A percentile compares a stretch with the other conserved stretches of the same genome.
Conservation (phyloP, 2,888 invertebrate species). For the Drosophila barbarae region DNA sequence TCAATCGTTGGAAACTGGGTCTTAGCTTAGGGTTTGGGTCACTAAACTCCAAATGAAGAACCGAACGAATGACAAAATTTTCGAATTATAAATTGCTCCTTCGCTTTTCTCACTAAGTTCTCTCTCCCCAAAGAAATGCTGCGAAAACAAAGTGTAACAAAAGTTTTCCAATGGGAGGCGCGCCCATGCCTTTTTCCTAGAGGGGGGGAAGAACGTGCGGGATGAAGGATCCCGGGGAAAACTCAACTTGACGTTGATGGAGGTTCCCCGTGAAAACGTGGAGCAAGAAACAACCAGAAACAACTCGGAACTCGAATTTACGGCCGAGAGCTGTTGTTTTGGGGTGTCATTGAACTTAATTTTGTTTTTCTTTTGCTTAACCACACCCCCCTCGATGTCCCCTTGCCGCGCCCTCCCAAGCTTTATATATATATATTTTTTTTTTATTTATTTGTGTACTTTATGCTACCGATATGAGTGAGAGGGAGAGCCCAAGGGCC, state of each 20-base stretch:
- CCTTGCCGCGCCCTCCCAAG: slow-evolving; percentile 8
- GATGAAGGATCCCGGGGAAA: slow-evolving; percentile 14
- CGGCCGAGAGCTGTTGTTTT: slow-evolving; percentile 48
- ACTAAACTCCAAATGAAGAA: slow-evolving; percentile 42
- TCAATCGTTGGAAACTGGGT: slow-evolving; percentile 17
- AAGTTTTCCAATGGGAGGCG: slow-evolving; percentile 66
- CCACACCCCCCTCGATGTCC: slow-evolving; percentile 10
- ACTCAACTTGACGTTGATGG: slow-evolving; percentile 63
- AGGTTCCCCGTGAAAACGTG: slow-evolving; percentile 45
- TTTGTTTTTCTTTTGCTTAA: slow-evolving; percentile 51
- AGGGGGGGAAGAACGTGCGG: not conserved
- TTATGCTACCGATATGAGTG: slow-evolving; percentile 59
- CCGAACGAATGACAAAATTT: slow-evolving; percentile 44
- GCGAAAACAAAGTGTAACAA: slow-evolving; percentile 56
- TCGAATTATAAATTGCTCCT: slow-evolving; percentile 41
- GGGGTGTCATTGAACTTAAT: slow-evolving; percentile 70
- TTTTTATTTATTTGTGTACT: slow-evolving; percentile 68
- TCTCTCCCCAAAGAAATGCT: slow-evolving; percentile 3
- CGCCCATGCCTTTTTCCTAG: not conserved
- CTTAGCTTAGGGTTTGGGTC: slow-evolving; percentile 36
- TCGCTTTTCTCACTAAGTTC: not conserved
- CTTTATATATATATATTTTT: slow-evolving; percentile 40
- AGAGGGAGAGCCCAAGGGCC: slow-evolving; percentile 29
- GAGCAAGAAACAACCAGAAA: slow-evolving; percentile 26
- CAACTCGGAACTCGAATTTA: slow-evolving; percentile 37